phyloP scores from a whole-genome alignment of 2,113 vertebrate species.

The Microtus montanus region DNA sequence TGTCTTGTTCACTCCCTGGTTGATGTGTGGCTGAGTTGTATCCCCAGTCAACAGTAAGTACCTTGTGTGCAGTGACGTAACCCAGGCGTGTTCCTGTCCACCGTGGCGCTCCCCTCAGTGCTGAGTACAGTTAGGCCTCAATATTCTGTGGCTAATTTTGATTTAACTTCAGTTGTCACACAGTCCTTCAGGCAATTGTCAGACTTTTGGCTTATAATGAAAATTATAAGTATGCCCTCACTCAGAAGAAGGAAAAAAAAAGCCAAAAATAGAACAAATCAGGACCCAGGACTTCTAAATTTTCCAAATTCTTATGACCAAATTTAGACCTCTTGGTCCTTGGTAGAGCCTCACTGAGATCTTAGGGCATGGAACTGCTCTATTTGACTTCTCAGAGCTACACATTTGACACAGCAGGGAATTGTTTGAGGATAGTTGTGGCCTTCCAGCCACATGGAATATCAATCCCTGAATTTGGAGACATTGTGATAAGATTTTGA shows the following conservation, averaged over 20 bases:
- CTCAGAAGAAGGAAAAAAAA: neutral
- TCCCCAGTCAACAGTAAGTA: constrained; percentile 67
- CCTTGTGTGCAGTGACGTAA: constrained; percentile 68
- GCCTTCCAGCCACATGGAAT: constrained; percentile 27
- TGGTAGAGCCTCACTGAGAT: neutral
- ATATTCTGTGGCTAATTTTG: constrained; percentile 52
- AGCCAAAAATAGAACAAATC: neutral
- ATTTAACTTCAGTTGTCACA: constrained; percentile 53
- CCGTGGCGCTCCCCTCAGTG: constrained; percentile 59
- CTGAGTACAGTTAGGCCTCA: constrained; percentile 63
- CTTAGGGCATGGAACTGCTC: constrained; percentile 18
- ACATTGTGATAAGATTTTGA: constrained; percentile 51
- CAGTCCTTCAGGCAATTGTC: constrained; percentile 71
- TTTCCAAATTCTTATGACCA: constrained; percentile 35
- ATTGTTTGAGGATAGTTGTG: neutral
- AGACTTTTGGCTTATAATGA: constrained; percentile 62
- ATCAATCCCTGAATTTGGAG: constrained; percentile 58
- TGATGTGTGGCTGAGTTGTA: constrained; percentile 75
- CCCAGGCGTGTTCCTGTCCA: constrained; percentile 65
- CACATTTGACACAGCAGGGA: constrained; percentile 1
- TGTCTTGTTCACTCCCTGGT: constrained; percentile 81
- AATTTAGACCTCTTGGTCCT: constrained; percentile 29
- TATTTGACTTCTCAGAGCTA: constrained; percentile 41
- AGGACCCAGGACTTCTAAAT: constrained; percentile 44
- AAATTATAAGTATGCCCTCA: constrained; percentile 49